Evolutionary conservation across 2,113 vertebrate species (phyloP).

Genomic region (Electrona antarctica): DNA sequence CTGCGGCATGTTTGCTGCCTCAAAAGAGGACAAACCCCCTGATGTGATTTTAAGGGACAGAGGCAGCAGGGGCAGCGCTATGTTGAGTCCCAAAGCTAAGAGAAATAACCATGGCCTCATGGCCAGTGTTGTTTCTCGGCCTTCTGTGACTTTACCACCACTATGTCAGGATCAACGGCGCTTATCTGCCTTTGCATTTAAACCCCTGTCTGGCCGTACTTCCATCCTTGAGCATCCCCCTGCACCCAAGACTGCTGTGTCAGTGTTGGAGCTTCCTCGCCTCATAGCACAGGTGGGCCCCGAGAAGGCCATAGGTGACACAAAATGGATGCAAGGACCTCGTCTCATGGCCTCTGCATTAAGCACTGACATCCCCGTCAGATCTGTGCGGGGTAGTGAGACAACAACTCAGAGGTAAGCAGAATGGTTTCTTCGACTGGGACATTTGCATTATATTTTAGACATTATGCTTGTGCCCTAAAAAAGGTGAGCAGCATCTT

Average conservation of each 20-base stretch:
- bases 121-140: too few relatives aligned
- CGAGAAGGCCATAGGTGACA: slow-evolving; percentile 24
- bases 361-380: slow-evolving; percentile 44
- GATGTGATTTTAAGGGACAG: slow-evolving; percentile 18
- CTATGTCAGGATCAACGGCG: not conserved
- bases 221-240: slow-evolving; percentile 5
- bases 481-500: too few relatives aligned
- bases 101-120: slow-evolving; percentile 10
- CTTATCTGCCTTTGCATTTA: slow-evolving; percentile 23
- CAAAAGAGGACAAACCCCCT: not conserved
- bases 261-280: slow-evolving; percentile 53
- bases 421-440: too few relatives aligned
- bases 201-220: slow-evolving; percentile 10
- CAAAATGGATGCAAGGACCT: slow-evolving; percentile 56
- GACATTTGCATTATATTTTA: too few relatives aligned
- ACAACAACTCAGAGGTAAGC: slow-evolving; percentile 41
- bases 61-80: not conserved
- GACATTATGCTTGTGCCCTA: too few relatives aligned
- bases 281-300: slow-evolving; percentile 40
- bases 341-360: slow-evolving; percentile 43
- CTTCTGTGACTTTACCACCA: slow-evolving; percentile 36
- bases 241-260: slow-evolving; percentile 10
- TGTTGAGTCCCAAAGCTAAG: slow-evolving; percentile 5
- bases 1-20: slow-evolving; percentile 41
- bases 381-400: not conserved